Conservation (phyloP, 2,113 vertebrate genomes). For the Egretta garzetta region DNA sequence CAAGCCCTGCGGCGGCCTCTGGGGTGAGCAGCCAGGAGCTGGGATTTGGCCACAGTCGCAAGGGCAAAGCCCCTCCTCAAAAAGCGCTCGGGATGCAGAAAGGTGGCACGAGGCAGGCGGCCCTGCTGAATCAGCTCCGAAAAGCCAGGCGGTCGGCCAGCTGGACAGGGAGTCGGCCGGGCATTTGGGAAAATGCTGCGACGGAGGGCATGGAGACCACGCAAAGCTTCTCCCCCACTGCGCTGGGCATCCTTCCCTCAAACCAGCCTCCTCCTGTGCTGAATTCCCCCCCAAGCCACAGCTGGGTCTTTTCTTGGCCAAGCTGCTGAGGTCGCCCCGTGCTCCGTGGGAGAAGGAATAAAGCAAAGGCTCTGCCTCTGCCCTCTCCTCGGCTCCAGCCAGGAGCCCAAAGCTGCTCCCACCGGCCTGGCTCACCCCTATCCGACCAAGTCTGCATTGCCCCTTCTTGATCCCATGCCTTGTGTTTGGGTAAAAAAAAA, state of each 20-base stretch:
- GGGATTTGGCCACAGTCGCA: background rate
- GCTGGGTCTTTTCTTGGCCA: background rate
- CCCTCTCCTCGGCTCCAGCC: background rate
- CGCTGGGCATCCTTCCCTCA: accelerated
- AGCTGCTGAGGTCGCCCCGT: background rate
- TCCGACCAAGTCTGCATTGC: background rate
- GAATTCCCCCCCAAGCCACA: background rate
- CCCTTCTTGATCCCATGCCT: slow-evolving; percentile 20
- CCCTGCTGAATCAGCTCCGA: accelerated
- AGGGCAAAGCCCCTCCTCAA: background rate
- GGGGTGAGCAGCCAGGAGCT: background rate
- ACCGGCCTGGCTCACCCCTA: background rate
- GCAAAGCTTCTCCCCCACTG: background rate
- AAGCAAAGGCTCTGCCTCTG: background rate
- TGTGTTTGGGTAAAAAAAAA: background rate
- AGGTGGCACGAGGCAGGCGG: background rate
- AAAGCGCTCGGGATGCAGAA: background rate
- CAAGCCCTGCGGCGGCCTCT: background rate
- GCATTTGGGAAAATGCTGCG: background rate
- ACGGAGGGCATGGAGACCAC: background rate
- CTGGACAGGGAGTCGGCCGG: background rate
- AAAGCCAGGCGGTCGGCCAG: accelerated
- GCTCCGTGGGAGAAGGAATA: background rate
- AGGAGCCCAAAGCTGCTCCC: background rate
- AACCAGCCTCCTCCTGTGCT: background rate